Percentiles rank a stretch among this genome's conserved stretches.
phyloP scores from a whole-genome alignment of 2,797 vertebrate species.

The Siniperca undulata region DNA sequence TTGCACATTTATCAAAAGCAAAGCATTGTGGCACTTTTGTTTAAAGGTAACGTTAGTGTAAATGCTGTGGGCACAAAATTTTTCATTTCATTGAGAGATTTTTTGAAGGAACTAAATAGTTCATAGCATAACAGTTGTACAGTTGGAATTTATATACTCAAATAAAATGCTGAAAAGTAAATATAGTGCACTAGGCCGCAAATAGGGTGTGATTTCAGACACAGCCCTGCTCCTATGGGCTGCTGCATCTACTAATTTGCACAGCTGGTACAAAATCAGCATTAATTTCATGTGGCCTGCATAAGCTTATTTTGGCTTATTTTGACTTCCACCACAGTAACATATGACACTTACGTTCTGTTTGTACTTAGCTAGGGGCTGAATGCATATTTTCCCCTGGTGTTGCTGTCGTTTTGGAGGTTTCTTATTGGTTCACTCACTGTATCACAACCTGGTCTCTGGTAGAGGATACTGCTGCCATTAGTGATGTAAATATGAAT shows the following conservation, averaged over 20 bases:
- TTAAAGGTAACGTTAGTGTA: background rate
- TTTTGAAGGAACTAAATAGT: no score
- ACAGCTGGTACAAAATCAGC: background rate
- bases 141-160: no score
- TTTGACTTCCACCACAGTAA: background rate
- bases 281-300: background rate
- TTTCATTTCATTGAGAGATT: no score
- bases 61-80: background rate
- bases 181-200: no score
- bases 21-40: background rate
- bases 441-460: background rate
- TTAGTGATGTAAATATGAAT: background rate
- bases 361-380: no score
- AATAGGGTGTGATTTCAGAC: no score
- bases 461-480: background rate
- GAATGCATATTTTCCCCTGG: background rate
- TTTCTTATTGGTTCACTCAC: background rate
- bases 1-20: background rate
- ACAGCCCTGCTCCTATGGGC: no score
- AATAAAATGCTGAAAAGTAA: no score
- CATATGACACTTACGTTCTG: background rate
- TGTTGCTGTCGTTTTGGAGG: background rate
- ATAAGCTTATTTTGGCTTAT: background rate
- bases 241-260: background rate
- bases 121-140: no score